phyloP scores from a whole-genome alignment of 1,140 invertebrate genomes.

The Conopomorpha cramerella region DNA sequence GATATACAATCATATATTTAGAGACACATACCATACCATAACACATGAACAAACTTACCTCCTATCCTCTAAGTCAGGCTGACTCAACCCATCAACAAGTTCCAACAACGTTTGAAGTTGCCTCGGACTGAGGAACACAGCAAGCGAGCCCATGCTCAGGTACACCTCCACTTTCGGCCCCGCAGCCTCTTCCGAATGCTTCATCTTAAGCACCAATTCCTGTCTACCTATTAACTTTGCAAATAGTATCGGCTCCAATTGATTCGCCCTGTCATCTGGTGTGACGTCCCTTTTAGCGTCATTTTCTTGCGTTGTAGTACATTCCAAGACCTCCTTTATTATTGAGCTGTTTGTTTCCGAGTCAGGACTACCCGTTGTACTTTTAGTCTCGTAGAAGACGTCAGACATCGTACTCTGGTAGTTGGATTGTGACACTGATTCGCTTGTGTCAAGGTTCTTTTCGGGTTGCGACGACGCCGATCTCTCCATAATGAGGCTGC shows the following conservation, averaged over 20 bases:
- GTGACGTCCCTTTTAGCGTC: slow-evolving; percentile 24
- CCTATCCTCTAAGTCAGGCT: slow-evolving; percentile 72
- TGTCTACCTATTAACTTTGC: slow-evolving; percentile 76
- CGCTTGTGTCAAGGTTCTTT: slow-evolving; percentile 26
- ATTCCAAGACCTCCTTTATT: slow-evolving; percentile 26
- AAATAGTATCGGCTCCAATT: slow-evolving; percentile 67
- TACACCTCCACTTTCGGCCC: slow-evolving; percentile 86
- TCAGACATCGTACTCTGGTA: slow-evolving; percentile 40
- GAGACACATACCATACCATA: neutral
- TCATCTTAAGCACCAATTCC: slow-evolving; percentile 79
- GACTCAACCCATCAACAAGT: slow-evolving; percentile 70
- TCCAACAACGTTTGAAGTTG: slow-evolving; percentile 81
- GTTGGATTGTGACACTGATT: slow-evolving; percentile 33
- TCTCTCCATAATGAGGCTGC: slow-evolving; percentile 62
- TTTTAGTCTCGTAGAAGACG: slow-evolving; percentile 48
- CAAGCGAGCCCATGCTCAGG: slow-evolving; percentile 77
- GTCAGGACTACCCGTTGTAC: slow-evolving; percentile 45
- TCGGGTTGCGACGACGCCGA: slow-evolving; percentile 36
- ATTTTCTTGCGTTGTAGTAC: slow-evolving; percentile 10
- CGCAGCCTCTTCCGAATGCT: slow-evolving; percentile 76
- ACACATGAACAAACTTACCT: slow-evolving; percentile 46
- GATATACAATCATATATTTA: neutral
- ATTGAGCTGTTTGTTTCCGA: slow-evolving; percentile 28
- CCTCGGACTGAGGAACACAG: slow-evolving; percentile 80
- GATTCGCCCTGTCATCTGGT: slow-evolving; percentile 29